Percentiles rank a stretch among this genome's conserved stretches.
Conservation (phyloP, 2,797 vertebrate genomes). For the Macropus fuliginosus region DNA sequence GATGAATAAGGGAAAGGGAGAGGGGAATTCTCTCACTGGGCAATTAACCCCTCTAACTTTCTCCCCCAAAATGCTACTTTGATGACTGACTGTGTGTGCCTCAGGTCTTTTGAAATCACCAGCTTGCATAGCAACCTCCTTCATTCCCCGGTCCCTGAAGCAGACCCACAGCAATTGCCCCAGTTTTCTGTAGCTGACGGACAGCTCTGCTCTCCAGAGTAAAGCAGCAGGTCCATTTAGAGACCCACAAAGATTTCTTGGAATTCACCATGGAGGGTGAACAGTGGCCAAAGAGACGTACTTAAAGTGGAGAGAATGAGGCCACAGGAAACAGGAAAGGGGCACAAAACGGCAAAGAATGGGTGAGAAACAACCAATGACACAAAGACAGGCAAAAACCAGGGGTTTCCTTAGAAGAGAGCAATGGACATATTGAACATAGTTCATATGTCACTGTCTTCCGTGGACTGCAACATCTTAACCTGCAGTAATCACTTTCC, state of each 20-base stretch:
- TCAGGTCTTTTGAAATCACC: not conserved
- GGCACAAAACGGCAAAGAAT: not conserved
- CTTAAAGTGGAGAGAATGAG: not conserved
- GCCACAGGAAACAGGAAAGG: not conserved
- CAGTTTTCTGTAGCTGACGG: not conserved
- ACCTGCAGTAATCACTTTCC: slow-evolving; percentile 11
- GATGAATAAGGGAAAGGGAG: not conserved
- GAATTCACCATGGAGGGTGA: not conserved
- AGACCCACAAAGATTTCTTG: not conserved
- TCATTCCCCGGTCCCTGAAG: not conserved
- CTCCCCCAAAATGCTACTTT: not conserved
- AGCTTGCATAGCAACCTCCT: not conserved
- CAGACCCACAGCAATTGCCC: not conserved
- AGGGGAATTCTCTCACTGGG: not conserved
- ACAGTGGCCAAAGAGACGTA: not conserved
- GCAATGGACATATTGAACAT: slow-evolving; percentile 26
- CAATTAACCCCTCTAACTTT: not conserved
- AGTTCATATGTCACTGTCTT: not conserved
- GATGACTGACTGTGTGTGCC: not conserved
- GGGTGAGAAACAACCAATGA: not conserved
- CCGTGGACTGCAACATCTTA: not conserved
- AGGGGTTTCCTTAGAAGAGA: slow-evolving; percentile 10
- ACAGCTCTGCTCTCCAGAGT: not conserved
- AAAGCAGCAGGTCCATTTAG: not conserved
- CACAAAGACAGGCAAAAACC: not conserved